Evolutionary conservation across 1,140 invertebrate genomes (phyloP), one percentile per base, ranked within the genome.

Genomic region (Solenopsis fugax): DNA sequence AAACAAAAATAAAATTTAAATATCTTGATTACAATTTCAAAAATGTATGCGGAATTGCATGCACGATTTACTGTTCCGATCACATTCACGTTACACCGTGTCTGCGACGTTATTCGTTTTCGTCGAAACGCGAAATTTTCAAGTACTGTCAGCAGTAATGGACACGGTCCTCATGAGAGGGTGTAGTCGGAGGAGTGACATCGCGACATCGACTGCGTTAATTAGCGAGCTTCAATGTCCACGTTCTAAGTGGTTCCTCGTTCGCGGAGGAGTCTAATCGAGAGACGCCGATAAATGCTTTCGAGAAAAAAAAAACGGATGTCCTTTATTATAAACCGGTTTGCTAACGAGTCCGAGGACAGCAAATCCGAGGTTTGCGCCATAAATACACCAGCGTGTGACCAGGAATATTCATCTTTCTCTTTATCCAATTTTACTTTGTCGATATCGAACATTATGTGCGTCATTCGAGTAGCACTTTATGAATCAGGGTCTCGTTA

Each of bases 171-270:
- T 90, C 65, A 75, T 18, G 72, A 91, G 62, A 88, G 56, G 7
- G 69, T 76, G 41, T n/a, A 56, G 13, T 37, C 69, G 62, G 67
- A 88, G 65, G 76, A 75, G 54, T 90, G 84, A 88, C 84, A 75
- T 88, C 71, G 24, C 78, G 89, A 89, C 52, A 54, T 89, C 81
- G 84, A 54, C 67, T 89, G 41, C 77, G 77, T 91, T 91, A 90
- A 91, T 91, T 91, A 91, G 89, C 78, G 73, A 80, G 78, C 87
- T 87, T 82, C 86, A 90, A 69, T 73, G 78, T 77, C 76, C 48
- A 37, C 54, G 58, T 24, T 24, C 24, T 75, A 80, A 90, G 87
- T 85, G 87, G 78, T 64, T 90, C 72, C 80, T 62, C 45, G 52
- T 9, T 50, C 64, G 71, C 67, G 37, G 72, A 81, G 41, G 29